phyloP scores from a whole-genome alignment of 1,140 invertebrate genomes.

The Vanessa atalanta region DNA sequence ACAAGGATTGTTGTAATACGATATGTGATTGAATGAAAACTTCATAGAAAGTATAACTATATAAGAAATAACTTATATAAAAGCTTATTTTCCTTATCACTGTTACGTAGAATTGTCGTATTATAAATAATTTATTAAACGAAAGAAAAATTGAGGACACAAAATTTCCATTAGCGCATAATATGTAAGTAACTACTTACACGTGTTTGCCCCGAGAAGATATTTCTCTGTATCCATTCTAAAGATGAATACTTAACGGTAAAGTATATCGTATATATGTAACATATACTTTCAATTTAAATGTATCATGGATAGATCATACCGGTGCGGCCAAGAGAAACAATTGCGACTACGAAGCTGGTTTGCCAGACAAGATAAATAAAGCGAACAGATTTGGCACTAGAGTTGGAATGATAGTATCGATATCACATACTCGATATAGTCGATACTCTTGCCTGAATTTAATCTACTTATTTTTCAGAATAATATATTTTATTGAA shows the following conservation, averaged over 20 bases:
- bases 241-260: not conserved
- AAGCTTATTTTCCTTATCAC: slow-evolving; percentile 1
- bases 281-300: not conserved
- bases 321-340: not conserved
- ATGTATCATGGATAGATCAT: not conserved
- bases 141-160: slow-evolving; percentile 3
- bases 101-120: slow-evolving; percentile 1
- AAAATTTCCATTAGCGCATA: slow-evolving; percentile 12
- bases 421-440: not conserved
- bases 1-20: slow-evolving; percentile 2
- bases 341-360: not conserved
- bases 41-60: not conserved
- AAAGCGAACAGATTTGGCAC: not conserved
- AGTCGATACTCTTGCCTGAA: not conserved
- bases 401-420: not conserved
- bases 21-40: not conserved
- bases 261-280: not conserved
- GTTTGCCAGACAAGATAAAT: not conserved
- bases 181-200: not conserved
- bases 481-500: too few relatives aligned
- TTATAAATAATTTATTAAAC: slow-evolving; percentile 12
- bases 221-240: not conserved
- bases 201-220: not conserved
- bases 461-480: too few relatives aligned
- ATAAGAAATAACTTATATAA: not conserved